Evolutionary conservation across 2,888 invertebrate genomes (phyloP).

Genomic region (Apeira syringaria): DNA sequence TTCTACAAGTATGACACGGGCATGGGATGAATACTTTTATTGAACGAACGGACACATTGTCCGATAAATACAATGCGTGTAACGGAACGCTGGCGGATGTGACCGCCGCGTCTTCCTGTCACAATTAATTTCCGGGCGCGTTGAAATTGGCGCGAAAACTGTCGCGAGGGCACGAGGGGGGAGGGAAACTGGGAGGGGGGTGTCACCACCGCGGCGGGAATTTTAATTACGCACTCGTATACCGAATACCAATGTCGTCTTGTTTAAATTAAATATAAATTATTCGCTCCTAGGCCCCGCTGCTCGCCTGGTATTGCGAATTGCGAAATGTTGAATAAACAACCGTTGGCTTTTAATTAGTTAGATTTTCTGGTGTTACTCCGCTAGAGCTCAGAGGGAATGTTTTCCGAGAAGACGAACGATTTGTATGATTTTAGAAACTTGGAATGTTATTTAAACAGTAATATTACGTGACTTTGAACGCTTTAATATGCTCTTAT

Average conservation of each 20-base stretch:
- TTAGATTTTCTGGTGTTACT: constrained; percentile 56
- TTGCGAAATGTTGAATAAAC: constrained; percentile 74
- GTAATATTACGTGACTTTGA: too few species aligned
- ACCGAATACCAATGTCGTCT: constrained; percentile 83
- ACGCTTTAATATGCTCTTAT: too few species aligned
- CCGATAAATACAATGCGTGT: constrained; percentile 62
- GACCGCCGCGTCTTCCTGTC: constrained; percentile 82
- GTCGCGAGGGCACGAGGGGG: constrained; percentile 59
- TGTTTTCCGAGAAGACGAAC: constrained; percentile 20
- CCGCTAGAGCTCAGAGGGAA: constrained; percentile 21
- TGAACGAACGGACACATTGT: constrained; percentile 42
- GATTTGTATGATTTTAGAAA: constrained; percentile 8
- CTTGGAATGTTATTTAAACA: not conserved
- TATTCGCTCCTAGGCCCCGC: constrained; percentile 79
- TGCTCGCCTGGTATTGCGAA: constrained; percentile 73
- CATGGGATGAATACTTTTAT: constrained; percentile 45
- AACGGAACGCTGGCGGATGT: constrained; percentile 77
- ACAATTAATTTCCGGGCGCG: constrained; percentile 84
- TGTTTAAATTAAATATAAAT: constrained; percentile 84
- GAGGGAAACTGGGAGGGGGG: constrained; percentile 42
- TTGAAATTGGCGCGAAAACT: constrained; percentile 84
- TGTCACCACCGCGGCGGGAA: constrained; percentile 72
- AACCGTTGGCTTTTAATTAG: constrained; percentile 73
- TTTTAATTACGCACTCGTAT: constrained; percentile 84
- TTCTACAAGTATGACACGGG: constrained; percentile 32